A percentile compares a stretch with the other conserved stretches of the same genome.
phyloP scores from a whole-genome alignment of 1,140 invertebrate genomes.

The Pantala flavescens region DNA sequence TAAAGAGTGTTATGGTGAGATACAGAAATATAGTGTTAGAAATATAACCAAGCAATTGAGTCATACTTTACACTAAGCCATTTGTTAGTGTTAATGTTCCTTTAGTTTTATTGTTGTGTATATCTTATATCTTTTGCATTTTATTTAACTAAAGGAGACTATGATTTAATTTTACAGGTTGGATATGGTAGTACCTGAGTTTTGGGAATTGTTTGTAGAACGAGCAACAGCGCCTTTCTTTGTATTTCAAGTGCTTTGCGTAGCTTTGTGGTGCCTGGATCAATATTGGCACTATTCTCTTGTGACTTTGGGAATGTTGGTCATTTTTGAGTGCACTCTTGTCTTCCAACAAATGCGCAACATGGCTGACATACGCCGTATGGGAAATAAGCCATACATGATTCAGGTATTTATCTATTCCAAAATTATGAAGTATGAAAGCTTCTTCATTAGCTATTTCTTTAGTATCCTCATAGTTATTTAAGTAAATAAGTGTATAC shows the following conservation, averaged over 20 bases:
- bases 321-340: slow-evolving; percentile 95
- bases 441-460: neutral
- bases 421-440: neutral
- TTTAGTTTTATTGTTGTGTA: too few relatives aligned
- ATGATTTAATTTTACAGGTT: slow-evolving; percentile 41
- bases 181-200: slow-evolving; percentile 88
- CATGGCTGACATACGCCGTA: slow-evolving; percentile 99
- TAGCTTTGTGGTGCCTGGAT: slow-evolving; percentile 95
- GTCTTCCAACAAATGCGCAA: slow-evolving; percentile 96
- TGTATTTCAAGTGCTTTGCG: slow-evolving; percentile 92
- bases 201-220: slow-evolving; percentile 93
- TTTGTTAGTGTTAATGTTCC: too few relatives aligned
- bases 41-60: too few relatives aligned
- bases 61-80: too few relatives aligned
- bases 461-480: too few relatives aligned
- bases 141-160: too few relatives aligned
- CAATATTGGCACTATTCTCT: slow-evolving; percentile 98
- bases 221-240: slow-evolving; percentile 98
- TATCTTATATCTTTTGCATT: too few relatives aligned
- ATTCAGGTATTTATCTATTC: slow-evolving; percentile 49
- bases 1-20: too few relatives aligned
- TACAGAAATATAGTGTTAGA: too few relatives aligned
- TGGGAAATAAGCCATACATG: slow-evolving; percentile 95
- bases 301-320: slow-evolving; percentile 94
- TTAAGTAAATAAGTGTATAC: too few relatives aligned